phyloP scores from a whole-genome alignment of 2,797 vertebrate species.

The Phyllotis vaccarum region DNA sequence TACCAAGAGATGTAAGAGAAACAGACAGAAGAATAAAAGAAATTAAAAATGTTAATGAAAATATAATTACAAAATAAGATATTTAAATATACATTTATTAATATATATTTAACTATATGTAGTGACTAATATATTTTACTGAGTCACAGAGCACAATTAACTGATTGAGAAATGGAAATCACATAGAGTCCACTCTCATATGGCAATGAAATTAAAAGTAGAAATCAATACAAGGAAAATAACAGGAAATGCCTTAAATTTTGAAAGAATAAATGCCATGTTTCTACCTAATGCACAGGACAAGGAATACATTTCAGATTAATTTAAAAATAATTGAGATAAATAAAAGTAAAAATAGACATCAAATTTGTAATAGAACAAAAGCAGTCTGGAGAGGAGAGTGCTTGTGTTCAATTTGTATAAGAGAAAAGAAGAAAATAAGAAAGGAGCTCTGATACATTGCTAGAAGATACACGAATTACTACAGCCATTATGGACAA shows the following conservation, averaged over 20 bases:
- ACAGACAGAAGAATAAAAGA: not conserved
- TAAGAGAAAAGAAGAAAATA: not conserved
- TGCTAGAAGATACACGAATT: not conserved
- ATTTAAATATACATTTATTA: not conserved
- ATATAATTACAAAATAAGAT: not conserved
- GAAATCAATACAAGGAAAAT: not conserved
- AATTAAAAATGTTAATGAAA: not conserved
- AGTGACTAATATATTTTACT: not conserved
- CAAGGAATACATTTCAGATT: not conserved
- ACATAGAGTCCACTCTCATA: not conserved
- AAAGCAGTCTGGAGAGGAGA: not conserved
- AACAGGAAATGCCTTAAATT: not conserved
- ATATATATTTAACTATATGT: not conserved
- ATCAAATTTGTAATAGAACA: not conserved
- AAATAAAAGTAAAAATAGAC: not conserved
- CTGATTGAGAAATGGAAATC: not conserved
- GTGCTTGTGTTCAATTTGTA: not conserved
- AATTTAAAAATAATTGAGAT: not conserved
- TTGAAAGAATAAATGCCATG: not conserved
- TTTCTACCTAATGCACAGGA: not conserved
- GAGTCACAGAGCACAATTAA: not conserved
- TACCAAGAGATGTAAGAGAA: not conserved
- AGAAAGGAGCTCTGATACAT: not conserved
- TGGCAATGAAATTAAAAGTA: not conserved
- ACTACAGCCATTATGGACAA: not conserved